Percentiles rank a stretch among this genome's conserved stretches.
Evolutionary conservation across 2,113 vertebrate genomes (phyloP).

Genomic region (Enhydra lutris): DNA sequence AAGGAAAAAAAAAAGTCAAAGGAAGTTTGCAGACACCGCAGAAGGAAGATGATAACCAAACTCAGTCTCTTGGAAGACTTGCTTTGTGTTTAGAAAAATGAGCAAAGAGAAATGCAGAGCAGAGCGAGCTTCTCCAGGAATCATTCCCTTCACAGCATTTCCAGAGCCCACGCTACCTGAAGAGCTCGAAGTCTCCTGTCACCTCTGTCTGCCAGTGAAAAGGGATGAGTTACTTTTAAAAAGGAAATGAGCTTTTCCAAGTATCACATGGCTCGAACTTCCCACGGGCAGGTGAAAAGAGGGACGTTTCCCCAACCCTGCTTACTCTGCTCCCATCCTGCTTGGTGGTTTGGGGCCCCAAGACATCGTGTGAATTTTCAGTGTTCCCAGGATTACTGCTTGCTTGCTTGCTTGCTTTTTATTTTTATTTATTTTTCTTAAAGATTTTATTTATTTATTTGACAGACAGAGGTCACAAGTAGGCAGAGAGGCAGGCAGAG

Average conservation of each 20-base stretch:
- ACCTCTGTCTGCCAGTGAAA: not conserved
- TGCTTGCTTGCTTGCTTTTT: no score
- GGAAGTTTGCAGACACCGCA: not conserved
- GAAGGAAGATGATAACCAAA: not conserved
- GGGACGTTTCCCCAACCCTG: not conserved
- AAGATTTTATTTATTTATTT: no score
- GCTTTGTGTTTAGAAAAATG: not conserved
- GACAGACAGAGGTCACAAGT: no score
- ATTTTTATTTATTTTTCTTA: no score
- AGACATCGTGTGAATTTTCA: not conserved
- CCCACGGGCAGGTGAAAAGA: not conserved
- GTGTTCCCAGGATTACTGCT: not conserved
- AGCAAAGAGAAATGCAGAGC: not conserved
- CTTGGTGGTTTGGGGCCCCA: not conserved
- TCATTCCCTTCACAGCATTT: not conserved
- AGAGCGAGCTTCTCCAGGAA: not conserved
- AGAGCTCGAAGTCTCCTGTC: not conserved
- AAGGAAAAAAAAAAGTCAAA: not conserved
- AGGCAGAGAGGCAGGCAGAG: no score
- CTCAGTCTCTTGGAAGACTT: not conserved
- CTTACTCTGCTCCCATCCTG: not conserved
- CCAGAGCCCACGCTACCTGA: not conserved
- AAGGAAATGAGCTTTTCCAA: not conserved
- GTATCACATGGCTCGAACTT: not conserved
- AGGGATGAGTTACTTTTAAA: not conserved